Conservation (phyloP, 37 sponge, comb jelly and placozoan species). For the Agelas oroides region DNA sequence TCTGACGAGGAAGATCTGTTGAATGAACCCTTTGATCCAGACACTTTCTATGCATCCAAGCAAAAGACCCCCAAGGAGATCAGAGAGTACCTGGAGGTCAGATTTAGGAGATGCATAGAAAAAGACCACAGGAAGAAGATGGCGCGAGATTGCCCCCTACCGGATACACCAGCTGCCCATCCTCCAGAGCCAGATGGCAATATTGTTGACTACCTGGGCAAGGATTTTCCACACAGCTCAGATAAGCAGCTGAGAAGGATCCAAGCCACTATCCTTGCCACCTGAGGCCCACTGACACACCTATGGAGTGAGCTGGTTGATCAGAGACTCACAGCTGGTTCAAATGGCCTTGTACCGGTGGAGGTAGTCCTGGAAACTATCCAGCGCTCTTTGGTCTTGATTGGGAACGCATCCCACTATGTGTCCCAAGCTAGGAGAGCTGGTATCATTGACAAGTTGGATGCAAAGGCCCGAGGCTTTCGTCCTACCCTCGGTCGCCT, state of each 20-base stretch:
- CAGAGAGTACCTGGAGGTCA: no score
- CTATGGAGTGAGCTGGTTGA: slow-evolving; percentile 18
- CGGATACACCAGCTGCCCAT: no score
- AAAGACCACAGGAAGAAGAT: no score
- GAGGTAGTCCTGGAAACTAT: slow-evolving; percentile 15
- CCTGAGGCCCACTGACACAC: not conserved
- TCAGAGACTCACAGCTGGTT: not conserved
- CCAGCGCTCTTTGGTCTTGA: slow-evolving; percentile 6
- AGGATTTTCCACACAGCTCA: slow-evolving; percentile 1
- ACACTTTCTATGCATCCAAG: no score
- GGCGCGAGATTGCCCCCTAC: no score
- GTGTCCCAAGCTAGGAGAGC: not conserved
- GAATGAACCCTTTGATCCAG: no score
- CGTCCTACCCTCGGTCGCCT: not conserved
- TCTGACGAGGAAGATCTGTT: no score
- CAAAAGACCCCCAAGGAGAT: no score
- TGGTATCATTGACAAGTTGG: not conserved
- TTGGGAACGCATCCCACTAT: slow-evolving; percentile 22
- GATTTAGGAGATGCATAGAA: no score
- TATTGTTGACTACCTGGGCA: no score
- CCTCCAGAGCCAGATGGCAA: no score
- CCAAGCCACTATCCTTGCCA: not conserved
- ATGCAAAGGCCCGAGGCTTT: not conserved
- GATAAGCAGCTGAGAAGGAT: not conserved
- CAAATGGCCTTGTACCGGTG: slow-evolving; percentile 10